Base-by-base conservation (phyloP, 2,888 invertebrate genomes). In the Epistrophe eligans region DNA sequence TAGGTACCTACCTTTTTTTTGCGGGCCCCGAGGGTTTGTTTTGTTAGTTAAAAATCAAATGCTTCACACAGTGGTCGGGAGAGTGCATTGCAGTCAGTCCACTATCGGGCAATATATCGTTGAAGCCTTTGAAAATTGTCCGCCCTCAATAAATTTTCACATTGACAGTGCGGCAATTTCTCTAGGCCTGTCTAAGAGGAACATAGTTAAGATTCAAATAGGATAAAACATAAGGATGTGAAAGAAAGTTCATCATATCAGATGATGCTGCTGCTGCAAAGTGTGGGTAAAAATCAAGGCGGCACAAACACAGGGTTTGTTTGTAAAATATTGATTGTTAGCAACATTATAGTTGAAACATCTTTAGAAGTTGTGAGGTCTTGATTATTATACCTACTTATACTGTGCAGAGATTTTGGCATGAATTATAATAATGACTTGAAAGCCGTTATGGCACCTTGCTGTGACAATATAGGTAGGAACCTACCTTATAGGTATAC, bases 111-210 rank as follows among this genome's bases (percentile, higher is more conserved):
- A 60, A 81, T 55, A 77, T 57, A 10, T 6, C 55, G 24, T 24
- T 24, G 76, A 88, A 84, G 84, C 88, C 88, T 88, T 88, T 88
- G 88, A 88, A 84, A 84, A 79, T 84, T 84, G 79, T 73, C 88
- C 88, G 88, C 83, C 88, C 73, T 84, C 73, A 84, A 88, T 88
- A 88, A 88, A 88, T 88, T 88, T 87, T 79, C 84, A 52, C 88
- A 70, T 70, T 84, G 88, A 76, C 88, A 84, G 79, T 67, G 79
- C 74, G 57, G 73, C 50, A 57, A 77, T 77, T 77, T 85, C 45
- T 72, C 80, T 77, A 17, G 57, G 40, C 15, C 10, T 17, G 24
- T 55, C 24, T 15, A 13, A 9, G 8, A 10, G 4, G 9, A 24
- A 19, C 32, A 52, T 28, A 6, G 15, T 24, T 24, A 17, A n/a